phyloP scores from a whole-genome alignment of 2,113 vertebrate genomes.

The Deroptyus accipitrinus region DNA sequence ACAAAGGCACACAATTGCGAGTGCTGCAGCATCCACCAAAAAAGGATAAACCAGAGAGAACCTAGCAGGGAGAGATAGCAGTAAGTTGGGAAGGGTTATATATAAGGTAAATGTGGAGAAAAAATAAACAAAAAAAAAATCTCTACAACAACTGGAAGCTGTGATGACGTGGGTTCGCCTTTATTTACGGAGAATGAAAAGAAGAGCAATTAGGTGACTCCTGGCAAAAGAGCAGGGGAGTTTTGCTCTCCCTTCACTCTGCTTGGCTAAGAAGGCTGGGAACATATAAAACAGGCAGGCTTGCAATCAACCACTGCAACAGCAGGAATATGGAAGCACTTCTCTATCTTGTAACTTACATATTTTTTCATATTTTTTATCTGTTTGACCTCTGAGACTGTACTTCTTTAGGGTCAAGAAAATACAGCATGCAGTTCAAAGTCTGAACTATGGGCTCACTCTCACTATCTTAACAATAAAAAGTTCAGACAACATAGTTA shows the following conservation, averaged over 20 bases:
- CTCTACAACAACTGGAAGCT: neutral
- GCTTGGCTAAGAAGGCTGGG: neutral
- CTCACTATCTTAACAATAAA: neutral
- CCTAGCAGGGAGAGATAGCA: neutral
- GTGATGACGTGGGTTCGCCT: neutral
- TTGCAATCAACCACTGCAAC: neutral
- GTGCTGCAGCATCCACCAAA: neutral
- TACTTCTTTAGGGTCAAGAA: neutral
- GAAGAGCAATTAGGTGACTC: neutral
- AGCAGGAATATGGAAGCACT: neutral
- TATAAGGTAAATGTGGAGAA: neutral
- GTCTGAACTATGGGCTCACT: neutral
- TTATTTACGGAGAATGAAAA: neutral
- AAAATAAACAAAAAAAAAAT: neutral
- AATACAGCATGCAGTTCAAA: neutral
- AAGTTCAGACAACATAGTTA: neutral
- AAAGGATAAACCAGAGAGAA: neutral
- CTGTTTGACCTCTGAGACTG: neutral
- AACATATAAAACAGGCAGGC: neutral
- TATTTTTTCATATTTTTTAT: neutral
- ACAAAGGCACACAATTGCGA: neutral
- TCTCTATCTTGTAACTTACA: neutral
- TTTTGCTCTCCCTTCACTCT: neutral
- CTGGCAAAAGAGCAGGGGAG: neutral
- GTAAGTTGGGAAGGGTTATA: neutral